Evolutionary conservation across 1,140 invertebrate species (phyloP).

Genomic region (Tetraneura akinire): DNA sequence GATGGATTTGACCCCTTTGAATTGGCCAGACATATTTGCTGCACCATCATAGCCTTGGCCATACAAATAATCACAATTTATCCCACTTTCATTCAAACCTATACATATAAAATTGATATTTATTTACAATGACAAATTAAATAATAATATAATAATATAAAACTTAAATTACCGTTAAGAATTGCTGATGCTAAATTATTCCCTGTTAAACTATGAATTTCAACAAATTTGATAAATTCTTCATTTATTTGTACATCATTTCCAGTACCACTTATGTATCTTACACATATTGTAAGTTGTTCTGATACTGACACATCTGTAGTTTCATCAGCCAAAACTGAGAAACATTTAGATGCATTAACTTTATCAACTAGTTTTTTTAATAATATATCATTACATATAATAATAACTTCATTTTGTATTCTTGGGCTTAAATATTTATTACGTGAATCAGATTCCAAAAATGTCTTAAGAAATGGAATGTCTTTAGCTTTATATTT

Average conservation of each 20-base stretch:
- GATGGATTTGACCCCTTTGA: too few species aligned
- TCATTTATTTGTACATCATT: constrained; percentile 43
- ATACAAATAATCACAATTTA: too few species aligned
- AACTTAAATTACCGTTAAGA: too few species aligned
- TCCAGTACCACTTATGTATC: constrained; percentile 41
- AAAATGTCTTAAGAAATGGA: background rate
- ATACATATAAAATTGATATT: too few species aligned
- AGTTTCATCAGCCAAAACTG: constrained; percentile 53
- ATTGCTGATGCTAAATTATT: too few species aligned
- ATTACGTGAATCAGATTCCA: background rate
- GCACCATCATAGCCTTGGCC: too few species aligned
- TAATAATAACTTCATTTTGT: background rate
- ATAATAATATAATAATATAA: too few species aligned
- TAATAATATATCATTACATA: constrained; percentile 2
- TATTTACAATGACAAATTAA: too few species aligned
- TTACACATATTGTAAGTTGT: constrained; percentile 53
- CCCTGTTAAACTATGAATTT: constrained; percentile 55
- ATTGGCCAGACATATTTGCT: too few species aligned
- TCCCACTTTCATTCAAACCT: too few species aligned
- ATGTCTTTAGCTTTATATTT: background rate
- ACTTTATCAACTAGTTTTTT: constrained; percentile 51
- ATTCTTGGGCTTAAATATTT: constrained; percentile 5
- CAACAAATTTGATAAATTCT: constrained; percentile 55
- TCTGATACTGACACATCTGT: constrained; percentile 51
- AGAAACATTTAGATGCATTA: constrained; percentile 49